These are phyloP conservation scores for Clupea harengus DNA, from an alignment of 2,113 vertebrate species.

Conservation along the genomic window DNA sequence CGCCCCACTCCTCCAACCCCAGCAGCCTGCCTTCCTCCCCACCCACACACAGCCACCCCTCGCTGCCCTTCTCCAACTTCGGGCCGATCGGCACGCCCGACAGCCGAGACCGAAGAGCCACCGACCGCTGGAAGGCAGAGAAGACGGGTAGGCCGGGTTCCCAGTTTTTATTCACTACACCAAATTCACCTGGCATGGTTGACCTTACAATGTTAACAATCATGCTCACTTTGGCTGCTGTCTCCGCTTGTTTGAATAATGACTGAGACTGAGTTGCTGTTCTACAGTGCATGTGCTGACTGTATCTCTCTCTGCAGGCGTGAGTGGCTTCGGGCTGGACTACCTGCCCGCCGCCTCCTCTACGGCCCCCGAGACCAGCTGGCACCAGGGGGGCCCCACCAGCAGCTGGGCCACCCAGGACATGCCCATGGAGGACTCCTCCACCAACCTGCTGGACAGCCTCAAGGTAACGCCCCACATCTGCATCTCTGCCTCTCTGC, in stretches of 20 bases:
- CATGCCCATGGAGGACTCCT: slow-evolving; percentile 89
- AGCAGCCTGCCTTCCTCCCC: slow-evolving; percentile 97
- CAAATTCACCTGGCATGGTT: neutral
- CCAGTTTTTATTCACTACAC: neutral
- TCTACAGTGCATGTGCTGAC: too few relatives aligned
- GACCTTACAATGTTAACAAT: neutral
- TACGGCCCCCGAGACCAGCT: slow-evolving; percentile 81
- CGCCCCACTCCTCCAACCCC: slow-evolving; percentile 97
- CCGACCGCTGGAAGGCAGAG: slow-evolving; percentile 94
- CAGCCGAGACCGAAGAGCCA: slow-evolving; percentile 84
- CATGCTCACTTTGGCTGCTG: neutral
- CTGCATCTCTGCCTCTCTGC: neutral
- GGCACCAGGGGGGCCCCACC: slow-evolving; percentile 81
- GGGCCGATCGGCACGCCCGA: slow-evolving; percentile 96
- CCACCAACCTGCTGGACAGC: slow-evolving; percentile 91
- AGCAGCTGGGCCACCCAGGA: slow-evolving; percentile 87
- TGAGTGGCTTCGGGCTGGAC: slow-evolving; percentile 90
- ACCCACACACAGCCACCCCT: slow-evolving; percentile 91
- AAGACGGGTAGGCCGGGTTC: slow-evolving; percentile 76
- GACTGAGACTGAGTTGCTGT: neutral
- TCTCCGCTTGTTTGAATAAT: too few relatives aligned
- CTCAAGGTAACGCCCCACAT: slow-evolving; percentile 79
- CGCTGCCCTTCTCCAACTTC: slow-evolving; percentile 91
- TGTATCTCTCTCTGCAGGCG: slow-evolving; percentile 61
- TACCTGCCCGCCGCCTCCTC: slow-evolving; percentile 84